Conservation (phyloP, 2,797 vertebrate species). For the Xiphophorus birchmanni region DNA sequence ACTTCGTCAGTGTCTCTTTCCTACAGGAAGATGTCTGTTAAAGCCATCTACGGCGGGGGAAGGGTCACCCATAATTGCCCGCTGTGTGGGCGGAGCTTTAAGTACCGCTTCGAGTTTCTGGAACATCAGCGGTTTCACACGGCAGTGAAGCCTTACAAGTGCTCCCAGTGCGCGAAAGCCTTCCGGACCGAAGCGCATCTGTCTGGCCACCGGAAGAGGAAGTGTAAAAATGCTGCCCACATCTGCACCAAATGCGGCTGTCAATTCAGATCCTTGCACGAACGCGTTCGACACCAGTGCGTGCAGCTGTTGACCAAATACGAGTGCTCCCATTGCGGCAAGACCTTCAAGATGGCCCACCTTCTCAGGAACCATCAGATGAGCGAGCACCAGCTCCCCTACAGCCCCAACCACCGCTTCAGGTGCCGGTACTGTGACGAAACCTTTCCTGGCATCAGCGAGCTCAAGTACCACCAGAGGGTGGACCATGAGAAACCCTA, state of each 20-base stretch:
- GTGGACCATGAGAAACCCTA: constrained; percentile 79
- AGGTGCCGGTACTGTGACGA: constrained; percentile 78
- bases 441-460: constrained; percentile 78
- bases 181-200: constrained; percentile 78
- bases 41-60: constrained; percentile 62
- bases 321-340: constrained; percentile 77
- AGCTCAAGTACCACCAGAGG: constrained; percentile 78
- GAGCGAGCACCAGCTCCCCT: constrained; percentile 79
- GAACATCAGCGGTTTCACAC: constrained; percentile 80
- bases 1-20: constrained; percentile 45
- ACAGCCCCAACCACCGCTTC: constrained; percentile 79
- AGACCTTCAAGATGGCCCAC: constrained; percentile 80
- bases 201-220: constrained; percentile 76
- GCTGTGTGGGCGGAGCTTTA: constrained; percentile 77
- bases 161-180: constrained; percentile 78
- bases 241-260: constrained; percentile 77
- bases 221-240: constrained; percentile 77
- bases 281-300: constrained; percentile 74
- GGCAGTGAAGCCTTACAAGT: constrained; percentile 76
- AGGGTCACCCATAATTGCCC: constrained; percentile 76
- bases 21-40: constrained; percentile 61
- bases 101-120: constrained; percentile 78
- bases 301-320: constrained; percentile 76
- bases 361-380: constrained; percentile 78
- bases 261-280: constrained; percentile 73